These are phyloP conservation scores for Venusia cambrica DNA, from an alignment of 2,888 invertebrate genomes.

Conservation along the genomic window DNA sequence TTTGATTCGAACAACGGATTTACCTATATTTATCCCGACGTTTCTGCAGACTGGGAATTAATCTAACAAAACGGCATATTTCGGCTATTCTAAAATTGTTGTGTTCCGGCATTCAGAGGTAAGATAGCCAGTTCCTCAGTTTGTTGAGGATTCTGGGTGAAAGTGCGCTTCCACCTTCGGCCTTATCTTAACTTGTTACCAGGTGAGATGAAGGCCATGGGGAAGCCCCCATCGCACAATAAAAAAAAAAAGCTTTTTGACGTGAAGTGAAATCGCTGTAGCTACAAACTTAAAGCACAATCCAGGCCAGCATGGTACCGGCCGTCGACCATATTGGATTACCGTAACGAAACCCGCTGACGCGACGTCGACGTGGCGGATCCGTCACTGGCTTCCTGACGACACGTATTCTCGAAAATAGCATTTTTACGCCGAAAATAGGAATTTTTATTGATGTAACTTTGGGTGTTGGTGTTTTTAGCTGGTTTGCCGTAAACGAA, in stretches of 20 bases:
- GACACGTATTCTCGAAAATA: conserved; percentile 27
- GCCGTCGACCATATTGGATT: conserved; percentile 61
- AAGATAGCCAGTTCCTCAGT: too few species aligned
- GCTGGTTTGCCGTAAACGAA: conserved; percentile 3
- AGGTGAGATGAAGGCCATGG: too few species aligned
- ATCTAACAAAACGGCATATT: too few species aligned
- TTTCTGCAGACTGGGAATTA: too few species aligned
- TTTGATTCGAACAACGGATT: too few species aligned
- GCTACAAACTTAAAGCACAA: conserved; percentile 32
- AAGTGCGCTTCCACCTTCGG: too few species aligned
- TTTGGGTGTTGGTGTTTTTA: conserved; percentile 21
- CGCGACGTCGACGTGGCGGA: conserved; percentile 41
- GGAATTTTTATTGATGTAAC: conserved; percentile 27
- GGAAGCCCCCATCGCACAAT: too few species aligned
- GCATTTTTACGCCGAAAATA: conserved; percentile 25
- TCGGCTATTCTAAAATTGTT: too few species aligned
- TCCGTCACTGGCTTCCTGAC: conserved; percentile 39
- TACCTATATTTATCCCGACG: too few species aligned
- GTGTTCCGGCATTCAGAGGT: too few species aligned
- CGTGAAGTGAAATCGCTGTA: conserved; percentile 10
- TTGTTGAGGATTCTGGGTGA: too few species aligned
- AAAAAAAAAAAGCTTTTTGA: neutral
- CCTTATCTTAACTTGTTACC: too few species aligned
- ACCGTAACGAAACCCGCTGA: conserved; percentile 63
- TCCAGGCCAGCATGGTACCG: conserved; percentile 38